Evolutionary conservation across 64 coral and sea anemone species (phyloP).

Genomic region (Stichodactyla helianthus): DNA sequence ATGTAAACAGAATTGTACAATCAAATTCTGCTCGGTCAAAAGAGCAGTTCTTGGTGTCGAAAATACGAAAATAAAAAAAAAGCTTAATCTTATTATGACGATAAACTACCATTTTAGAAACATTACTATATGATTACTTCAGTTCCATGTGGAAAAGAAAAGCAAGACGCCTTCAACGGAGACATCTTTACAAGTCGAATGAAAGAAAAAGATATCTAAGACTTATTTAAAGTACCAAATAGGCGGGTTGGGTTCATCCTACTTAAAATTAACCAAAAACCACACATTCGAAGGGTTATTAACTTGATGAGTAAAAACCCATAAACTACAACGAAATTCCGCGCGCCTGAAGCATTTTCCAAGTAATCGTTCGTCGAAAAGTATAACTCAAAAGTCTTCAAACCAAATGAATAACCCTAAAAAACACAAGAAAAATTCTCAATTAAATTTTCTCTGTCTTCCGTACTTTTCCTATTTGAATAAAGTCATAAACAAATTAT

Average conservation of each 20-base stretch:
- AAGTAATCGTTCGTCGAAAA: background rate
- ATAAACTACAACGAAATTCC: background rate
- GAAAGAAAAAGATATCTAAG: background rate
- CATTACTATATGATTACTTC: background rate
- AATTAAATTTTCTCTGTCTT: background rate
- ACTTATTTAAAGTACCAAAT: background rate
- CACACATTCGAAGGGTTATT: background rate
- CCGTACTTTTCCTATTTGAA: background rate
- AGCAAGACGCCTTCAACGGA: background rate
- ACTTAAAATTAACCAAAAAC: background rate
- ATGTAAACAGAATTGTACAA: background rate
- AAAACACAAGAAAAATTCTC: background rate
- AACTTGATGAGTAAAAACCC: background rate
- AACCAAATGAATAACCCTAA: background rate
- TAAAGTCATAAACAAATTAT: background rate
- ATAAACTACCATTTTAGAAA: background rate
- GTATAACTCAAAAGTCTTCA: background rate
- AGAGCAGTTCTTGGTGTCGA: background rate
- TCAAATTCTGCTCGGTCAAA: background rate
- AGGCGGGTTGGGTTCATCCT: background rate
- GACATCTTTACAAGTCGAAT: background rate
- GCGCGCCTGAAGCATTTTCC: background rate
- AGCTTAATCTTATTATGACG: background rate
- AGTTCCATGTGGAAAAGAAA: background rate
- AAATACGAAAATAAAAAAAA: background rate